Evolutionary conservation across 2,888 invertebrate species (phyloP), one percentile per base, ranked within the genome.

Genomic region (Syrphus vitripennis): DNA sequence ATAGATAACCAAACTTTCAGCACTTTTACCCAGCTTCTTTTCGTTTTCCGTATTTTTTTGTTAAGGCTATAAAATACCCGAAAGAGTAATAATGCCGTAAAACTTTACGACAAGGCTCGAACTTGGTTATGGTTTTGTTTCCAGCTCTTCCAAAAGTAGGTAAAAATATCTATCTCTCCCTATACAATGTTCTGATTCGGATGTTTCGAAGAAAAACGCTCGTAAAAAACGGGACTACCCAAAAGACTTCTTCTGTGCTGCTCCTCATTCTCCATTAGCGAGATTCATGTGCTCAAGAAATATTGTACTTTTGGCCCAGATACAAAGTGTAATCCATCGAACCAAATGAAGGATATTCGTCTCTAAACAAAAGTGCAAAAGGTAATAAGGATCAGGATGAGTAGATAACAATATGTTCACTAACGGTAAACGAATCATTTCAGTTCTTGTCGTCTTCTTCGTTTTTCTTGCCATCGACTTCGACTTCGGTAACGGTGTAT

Each of bases 51-150:
- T 37, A 21, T 31, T 50, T 31, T 74, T 55, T 55, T 29, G 55
- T 55, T 19, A n/a, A n/a, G 53, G 81, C 82, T 82, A 86, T 86
- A 86, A 86, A 86, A 82, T 81, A 86, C 74, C 82, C 86, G 86
- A 86, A 86, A 86, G 86, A 86, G 86, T 86, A 86, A 86, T 86
- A 86, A 86, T 78, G 86, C 86, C 86, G 48, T 86, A 86, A 86
- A 86, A 86, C 69, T 86, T 86, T 86, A 86, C 86, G 86, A 86
- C 76, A 59, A 37, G 67, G 57, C 82, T 77, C 63, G 69, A 86
- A 81, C 72, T 78, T 34, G 82, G 77, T 78, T 74, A 82, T 86
- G 84, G 74, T 82, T 78, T 86, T 82, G 77, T 86, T 82, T 86
- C 70, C 72, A 57, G 42, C 63, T n/a, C n/a, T 63, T 45, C 42